A percentile compares a stretch with the other conserved stretches of the same genome.
These are phyloP conservation scores for Pteropus rufus DNA, from an alignment of 2,797 vertebrate species.

Conservation along the genomic window DNA sequence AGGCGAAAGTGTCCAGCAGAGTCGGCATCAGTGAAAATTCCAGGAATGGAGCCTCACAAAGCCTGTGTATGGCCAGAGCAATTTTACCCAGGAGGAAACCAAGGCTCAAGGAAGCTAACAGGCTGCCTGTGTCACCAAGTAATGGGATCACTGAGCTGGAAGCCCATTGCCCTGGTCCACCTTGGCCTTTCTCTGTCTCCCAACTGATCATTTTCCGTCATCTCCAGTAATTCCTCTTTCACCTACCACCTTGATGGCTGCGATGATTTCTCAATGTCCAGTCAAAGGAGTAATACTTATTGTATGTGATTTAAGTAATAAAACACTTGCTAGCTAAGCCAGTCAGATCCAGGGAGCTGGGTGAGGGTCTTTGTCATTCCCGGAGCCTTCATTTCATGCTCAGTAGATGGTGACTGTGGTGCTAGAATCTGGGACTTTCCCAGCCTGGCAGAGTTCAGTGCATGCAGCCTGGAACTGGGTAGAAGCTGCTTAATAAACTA, in stretches of 20 bases:
- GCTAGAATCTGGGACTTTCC: background rate
- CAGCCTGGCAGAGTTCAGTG: background rate
- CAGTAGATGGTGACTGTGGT: background rate
- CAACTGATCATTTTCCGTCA: background rate
- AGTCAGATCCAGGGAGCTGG: constrained; percentile 42
- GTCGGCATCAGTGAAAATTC: background rate
- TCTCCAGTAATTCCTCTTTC: background rate
- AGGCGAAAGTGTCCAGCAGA: background rate
- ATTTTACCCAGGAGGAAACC: background rate
- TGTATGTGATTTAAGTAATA: constrained; percentile 49
- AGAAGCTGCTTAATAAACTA: background rate
- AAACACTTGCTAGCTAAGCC: constrained; percentile 62
- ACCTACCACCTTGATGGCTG: background rate
- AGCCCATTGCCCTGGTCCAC: background rate
- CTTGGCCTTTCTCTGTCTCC: background rate
- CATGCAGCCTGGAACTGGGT: background rate
- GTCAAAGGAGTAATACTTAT: constrained; percentile 44
- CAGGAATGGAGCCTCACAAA: background rate
- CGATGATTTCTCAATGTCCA: constrained; percentile 47
- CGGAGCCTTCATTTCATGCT: background rate
- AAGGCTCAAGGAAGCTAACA: background rate
- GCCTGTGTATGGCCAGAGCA: background rate
- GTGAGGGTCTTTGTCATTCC: background rate
- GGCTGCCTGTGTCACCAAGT: fast-evolving
- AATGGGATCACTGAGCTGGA: background rate